Evolutionary conservation across 2,113 vertebrate species (phyloP).

Genomic region (Chloropsis cyanopogon): DNA sequence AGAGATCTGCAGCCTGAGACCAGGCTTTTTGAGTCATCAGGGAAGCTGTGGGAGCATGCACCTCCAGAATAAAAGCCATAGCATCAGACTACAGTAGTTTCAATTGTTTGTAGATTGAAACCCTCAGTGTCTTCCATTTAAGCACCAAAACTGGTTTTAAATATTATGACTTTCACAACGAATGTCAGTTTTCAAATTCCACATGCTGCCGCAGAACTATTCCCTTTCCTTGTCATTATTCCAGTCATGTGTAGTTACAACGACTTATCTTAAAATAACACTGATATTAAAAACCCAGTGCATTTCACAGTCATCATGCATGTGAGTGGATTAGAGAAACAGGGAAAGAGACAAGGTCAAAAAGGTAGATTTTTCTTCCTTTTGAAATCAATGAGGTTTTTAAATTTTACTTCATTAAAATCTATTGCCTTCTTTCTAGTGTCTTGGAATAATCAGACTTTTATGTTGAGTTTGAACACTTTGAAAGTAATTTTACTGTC

Average conservation of each 20-base stretch:
- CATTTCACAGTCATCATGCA: not conserved
- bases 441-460: slow-evolving; percentile 29
- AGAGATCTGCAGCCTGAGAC: not conserved
- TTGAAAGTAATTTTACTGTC: slow-evolving; percentile 32
- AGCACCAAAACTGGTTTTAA: not conserved
- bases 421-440: not conserved
- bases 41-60: not conserved
- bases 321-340: not conserved
- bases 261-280: slow-evolving; percentile 36
- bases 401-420: slow-evolving; percentile 9
- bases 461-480: slow-evolving; percentile 25
- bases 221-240: slow-evolving; percentile 7
- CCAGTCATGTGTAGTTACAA: not conserved
- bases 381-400: slow-evolving; percentile 34
- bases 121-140: not conserved
- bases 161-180: not conserved
- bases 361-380: slow-evolving; percentile 23
- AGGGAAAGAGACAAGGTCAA: slow-evolving; percentile 22
- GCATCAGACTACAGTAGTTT: not conserved
- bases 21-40: not conserved
- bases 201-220: not conserved
- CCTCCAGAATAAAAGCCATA: not conserved
- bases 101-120: not conserved
- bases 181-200: not conserved
- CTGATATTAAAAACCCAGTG: not conserved